Evolutionary conservation across 2,888 invertebrate species (phyloP).

Genomic region (Drosophila mettleri): DNA sequence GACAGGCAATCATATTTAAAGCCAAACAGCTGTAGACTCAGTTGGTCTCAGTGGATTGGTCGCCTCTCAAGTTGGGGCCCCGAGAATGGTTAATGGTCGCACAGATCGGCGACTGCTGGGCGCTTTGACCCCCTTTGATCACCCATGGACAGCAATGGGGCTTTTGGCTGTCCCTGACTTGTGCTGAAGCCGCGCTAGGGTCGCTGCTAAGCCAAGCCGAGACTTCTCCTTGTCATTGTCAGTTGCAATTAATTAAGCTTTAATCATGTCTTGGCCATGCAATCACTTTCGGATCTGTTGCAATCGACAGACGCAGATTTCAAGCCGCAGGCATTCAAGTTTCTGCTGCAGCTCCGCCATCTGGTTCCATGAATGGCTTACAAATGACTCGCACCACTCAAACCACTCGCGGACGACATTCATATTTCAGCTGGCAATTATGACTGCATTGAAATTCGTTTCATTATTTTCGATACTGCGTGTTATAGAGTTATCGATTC

Average conservation of each 20-base stretch:
- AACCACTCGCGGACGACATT: slow-evolving; percentile 11
- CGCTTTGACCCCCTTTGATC: not conserved
- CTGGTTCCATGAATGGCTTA: slow-evolving; percentile 25
- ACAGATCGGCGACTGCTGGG: not conserved
- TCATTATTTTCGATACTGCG: slow-evolving; percentile 7
- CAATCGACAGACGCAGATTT: slow-evolving; percentile 36
- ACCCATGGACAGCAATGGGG: not conserved
- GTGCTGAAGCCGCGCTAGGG: slow-evolving; percentile 7
- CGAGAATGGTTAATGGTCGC: slow-evolving; percentile 21
- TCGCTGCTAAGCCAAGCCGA: slow-evolving; percentile 2
- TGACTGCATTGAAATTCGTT: slow-evolving; percentile 18
- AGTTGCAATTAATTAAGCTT: slow-evolving; percentile 66
- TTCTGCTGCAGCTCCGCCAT: slow-evolving; percentile 9
- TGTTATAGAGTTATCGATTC: slow-evolving; percentile 1
- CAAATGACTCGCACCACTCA: slow-evolving; percentile 20
- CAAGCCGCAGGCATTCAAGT: slow-evolving; percentile 33
- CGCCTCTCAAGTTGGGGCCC: no score
- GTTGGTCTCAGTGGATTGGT: no score
- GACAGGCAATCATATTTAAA: not conserved
- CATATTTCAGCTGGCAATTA: slow-evolving; percentile 15
- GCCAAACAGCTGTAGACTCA: no score
- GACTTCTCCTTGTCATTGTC: slow-evolving; percentile 60
- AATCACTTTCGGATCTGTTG: slow-evolving; percentile 56
- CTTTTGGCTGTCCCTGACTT: slow-evolving; percentile 62
- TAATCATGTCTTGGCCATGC: slow-evolving; percentile 73